Percentiles rank a stretch among this genome's conserved stretches.
Evolutionary conservation across 2,888 invertebrate genomes (phyloP).

Genomic region (Microctonus aethiopoides): DNA sequence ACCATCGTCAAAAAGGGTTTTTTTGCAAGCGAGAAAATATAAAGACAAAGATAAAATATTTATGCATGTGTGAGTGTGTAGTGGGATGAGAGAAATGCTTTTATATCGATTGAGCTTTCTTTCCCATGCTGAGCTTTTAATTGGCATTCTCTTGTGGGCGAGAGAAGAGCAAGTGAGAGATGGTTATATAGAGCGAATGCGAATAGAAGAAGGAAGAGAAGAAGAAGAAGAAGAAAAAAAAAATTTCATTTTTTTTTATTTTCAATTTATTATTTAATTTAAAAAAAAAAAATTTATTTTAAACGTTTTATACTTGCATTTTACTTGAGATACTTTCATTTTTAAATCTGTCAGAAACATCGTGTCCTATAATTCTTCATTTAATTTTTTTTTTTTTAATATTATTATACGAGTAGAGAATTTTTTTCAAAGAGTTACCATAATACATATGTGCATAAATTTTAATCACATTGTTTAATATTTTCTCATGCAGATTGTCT

Average conservation of each 20-base stretch:
- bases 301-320: slow-evolving; percentile 2
- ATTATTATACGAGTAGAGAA: neutral
- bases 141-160: slow-evolving; percentile 65
- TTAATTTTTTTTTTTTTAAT: neutral
- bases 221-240: neutral
- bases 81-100: slow-evolving; percentile 48
- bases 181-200: neutral
- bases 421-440: neutral
- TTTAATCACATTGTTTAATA: no score
- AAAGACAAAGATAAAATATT: slow-evolving; percentile 37
- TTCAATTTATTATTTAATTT: neutral
- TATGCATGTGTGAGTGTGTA: slow-evolving; percentile 32
- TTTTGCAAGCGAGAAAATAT: slow-evolving; percentile 21
- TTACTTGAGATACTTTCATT: neutral
- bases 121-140: slow-evolving; percentile 64
- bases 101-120: slow-evolving; percentile 65
- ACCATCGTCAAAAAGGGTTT: neutral
- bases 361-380: neutral
- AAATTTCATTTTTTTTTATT: neutral
- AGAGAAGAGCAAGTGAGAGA: slow-evolving; percentile 46
- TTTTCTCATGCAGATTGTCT: no score
- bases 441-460: no score
- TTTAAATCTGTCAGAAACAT: neutral
- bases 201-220: neutral
- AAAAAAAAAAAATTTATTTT: slow-evolving; percentile 44